Base-by-base conservation (phyloP, 2,797 vertebrate genomes). In the Lepilemur ruficaudatus region DNA sequence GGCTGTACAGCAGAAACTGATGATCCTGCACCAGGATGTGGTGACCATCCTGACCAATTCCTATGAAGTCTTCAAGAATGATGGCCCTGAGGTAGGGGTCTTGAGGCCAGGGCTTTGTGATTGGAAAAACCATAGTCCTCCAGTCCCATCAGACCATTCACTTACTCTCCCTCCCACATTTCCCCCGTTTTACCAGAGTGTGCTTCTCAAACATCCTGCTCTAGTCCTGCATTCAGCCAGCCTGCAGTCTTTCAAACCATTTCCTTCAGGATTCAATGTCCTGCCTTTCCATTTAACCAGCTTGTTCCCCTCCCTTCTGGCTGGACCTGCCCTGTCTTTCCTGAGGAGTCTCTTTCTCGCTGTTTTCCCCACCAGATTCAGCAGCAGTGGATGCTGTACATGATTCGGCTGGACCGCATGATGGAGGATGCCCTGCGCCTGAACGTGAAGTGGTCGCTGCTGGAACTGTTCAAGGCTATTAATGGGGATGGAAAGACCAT, bases 401-500 rank as follows among this genome's bases (percentile, higher is more conserved):
- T 98, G 0, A 96, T 99, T 61, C 99, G 99, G 78, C 98, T 99
- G 94, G 99, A 99, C 94, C 93, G 7, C 41, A 98, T 99, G 98
- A 98, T 99, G 89, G 99, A 99, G 95, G 98, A 99, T 2, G 99
- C 99, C 48, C 97, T 99, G 28, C 98, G 98, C 50, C 97, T 98
- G 82, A 99, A 99, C 30, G 97, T 99, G 76, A 99, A 99, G 82
- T 97, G 97, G 97, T 99, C 99, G 28, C 98, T 99, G 96, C 98
- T 99, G 95, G 99, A 99, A 82, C 98, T 99, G 2, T 99, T 99
- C 67, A 99, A 98, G 97, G 99, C 99, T 86, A 99, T 99, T 96
- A 99, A 98, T 18, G 99, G 99, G 50, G 99, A 99, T 35, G 98
- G 98, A 96, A 99, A 99, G 98, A 98, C 98, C 61, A 98, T 98